Conservation (phyloP, 2,888 invertebrate genomes). For the Carabus problematicus region DNA sequence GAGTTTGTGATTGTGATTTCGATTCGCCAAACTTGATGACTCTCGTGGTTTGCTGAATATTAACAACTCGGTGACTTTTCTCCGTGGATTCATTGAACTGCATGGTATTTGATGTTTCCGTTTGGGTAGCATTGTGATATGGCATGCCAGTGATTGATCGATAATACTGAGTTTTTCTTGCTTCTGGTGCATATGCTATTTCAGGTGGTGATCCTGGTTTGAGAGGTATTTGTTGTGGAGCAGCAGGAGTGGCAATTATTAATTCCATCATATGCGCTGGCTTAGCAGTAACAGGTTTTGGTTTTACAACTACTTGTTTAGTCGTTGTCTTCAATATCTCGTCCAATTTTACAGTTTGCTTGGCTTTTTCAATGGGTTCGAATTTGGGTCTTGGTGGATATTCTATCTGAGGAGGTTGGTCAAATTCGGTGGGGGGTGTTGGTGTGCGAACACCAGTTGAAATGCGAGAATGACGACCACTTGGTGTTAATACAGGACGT, state of each 20-base stretch:
- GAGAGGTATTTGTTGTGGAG: constrained; percentile 56
- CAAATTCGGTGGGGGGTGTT: constrained; percentile 67
- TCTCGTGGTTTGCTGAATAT: constrained; percentile 73
- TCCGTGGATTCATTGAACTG: constrained; percentile 75
- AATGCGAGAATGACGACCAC: constrained; percentile 59
- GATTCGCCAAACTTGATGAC: constrained; percentile 72
- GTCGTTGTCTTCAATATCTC: constrained; percentile 57
- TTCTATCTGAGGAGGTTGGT: constrained; percentile 60
- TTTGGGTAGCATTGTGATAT: constrained; percentile 68
- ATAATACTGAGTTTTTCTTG: constrained; percentile 62
- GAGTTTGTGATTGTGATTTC: constrained; percentile 47
- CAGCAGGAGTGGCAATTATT: constrained; percentile 54
- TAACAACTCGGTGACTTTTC: constrained; percentile 69
- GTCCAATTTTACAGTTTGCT: constrained; percentile 52
- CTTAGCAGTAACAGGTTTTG: constrained; percentile 62
- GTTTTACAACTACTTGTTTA: constrained; percentile 61
- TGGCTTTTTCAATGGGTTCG: constrained; percentile 64
- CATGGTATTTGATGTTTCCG: constrained; percentile 73
- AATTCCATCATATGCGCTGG: constrained; percentile 49
- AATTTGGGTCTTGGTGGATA: constrained; percentile 64
- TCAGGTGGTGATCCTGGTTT: constrained; percentile 67
- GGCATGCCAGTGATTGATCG: constrained; percentile 65
- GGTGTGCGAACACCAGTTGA: constrained; percentile 61
- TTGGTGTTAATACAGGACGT: constrained; percentile 64
- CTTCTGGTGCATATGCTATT: constrained; percentile 64